Conservation (phyloP, 2,888 invertebrate genomes). For the Yponomeuta cagnagella region DNA sequence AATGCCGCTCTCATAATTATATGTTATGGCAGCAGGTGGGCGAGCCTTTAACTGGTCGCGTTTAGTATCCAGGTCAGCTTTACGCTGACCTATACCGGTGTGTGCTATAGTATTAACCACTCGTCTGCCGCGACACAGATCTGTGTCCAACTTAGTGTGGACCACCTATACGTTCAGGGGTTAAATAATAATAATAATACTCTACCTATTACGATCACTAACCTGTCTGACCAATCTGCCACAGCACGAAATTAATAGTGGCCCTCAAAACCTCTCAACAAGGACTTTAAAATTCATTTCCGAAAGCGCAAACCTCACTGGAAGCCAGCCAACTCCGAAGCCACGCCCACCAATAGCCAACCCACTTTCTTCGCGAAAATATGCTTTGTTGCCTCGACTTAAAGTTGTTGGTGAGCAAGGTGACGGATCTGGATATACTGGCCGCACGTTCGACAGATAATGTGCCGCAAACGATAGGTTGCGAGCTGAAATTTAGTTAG, state of each 20-base stretch:
- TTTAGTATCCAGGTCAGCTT: too few species aligned
- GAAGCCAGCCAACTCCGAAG: background rate
- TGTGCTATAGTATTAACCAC: too few species aligned
- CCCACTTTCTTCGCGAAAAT: background rate
- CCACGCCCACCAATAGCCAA: background rate
- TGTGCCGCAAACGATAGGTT: background rate
- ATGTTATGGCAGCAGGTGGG: too few species aligned
- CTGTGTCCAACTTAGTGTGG: too few species aligned
- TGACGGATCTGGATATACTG: background rate
- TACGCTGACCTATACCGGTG: too few species aligned
- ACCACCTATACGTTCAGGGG: too few species aligned
- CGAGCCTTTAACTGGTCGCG: too few species aligned
- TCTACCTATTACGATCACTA: too few species aligned
- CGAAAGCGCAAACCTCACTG: slow-evolving; percentile 2
- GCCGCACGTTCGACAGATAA: background rate
- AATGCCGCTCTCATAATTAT: too few species aligned
- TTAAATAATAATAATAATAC: too few species aligned
- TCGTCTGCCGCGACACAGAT: too few species aligned
- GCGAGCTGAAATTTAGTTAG: background rate
- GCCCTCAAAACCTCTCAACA: background rate
- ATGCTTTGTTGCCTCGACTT: background rate
- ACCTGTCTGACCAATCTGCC: background rate
- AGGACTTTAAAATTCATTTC: background rate
- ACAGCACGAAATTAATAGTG: background rate
- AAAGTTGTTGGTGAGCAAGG: background rate